Base-by-base conservation (phyloP, 1,140 invertebrate species). In the Tyrophagus putrescentiae region DNA sequence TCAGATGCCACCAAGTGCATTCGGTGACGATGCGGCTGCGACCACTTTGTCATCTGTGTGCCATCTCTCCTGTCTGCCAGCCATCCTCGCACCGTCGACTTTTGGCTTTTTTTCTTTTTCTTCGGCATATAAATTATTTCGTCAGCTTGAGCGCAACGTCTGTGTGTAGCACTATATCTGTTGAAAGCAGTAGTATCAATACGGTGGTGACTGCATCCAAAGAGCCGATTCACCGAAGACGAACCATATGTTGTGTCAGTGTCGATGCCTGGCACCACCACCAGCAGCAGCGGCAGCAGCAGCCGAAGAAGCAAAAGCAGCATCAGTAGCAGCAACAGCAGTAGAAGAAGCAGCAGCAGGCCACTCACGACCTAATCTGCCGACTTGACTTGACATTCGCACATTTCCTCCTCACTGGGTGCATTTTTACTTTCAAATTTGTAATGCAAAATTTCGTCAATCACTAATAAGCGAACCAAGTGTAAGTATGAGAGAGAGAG, bases 381-480 rank as follows among this genome's bases (percentile, higher is more conserved):
- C 6, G 18, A 21, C 13, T 48, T n/a, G n/a, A n/a, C n/a, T 48
- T 48, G 45, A 48, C 45, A 48, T 48, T 48, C 7, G 45, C 45
- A 48, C 45, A 48, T 48, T 48, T 48, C 7, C 7, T 18, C 45
- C 45, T 48, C 45, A 21, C 21, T 48, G 21, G 45, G 45, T 18
- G 45, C 45, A 48, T 48, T 48, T 48, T 48, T 48, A 48, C 45
- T 48, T 48, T 48, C 45, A 21, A 48, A 48, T 48, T 48, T 48
- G 45, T 48, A 48, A 48, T 48, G 45, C 45, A 48, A 48, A 48
- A 48, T 25, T 48, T 21, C 6, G 36, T n/a, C n/a, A 13, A 13
- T 39, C 21, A 39, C 36, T 39, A 39, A 39, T 39, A 13, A 39
- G 36, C 36, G 13, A 39, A 21, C 36, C 36, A 39, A n/a, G n/a